phyloP scores from a whole-genome alignment of 2,113 vertebrate species.

The Phodopus roborovskii region DNA sequence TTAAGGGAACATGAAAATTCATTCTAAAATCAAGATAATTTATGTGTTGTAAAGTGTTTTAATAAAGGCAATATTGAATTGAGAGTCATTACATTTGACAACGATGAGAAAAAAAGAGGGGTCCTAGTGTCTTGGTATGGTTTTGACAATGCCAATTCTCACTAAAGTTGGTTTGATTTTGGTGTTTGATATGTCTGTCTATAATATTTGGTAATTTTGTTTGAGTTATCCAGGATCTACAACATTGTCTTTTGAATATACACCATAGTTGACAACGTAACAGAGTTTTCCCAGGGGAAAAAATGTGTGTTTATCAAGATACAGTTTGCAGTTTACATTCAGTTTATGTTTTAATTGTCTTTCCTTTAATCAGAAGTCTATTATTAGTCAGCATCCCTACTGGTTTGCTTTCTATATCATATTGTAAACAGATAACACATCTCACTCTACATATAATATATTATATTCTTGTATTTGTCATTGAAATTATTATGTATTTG shows the following conservation, averaged over 20 bases:
- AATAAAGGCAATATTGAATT: conserved; percentile 10
- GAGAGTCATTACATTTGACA: conserved; percentile 35
- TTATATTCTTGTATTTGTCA: conserved; percentile 57
- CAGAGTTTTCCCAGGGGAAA: conserved; percentile 10
- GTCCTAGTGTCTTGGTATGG: background rate
- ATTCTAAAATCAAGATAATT: background rate
- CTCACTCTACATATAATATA: conserved; percentile 54
- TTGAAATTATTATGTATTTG: conserved; percentile 60
- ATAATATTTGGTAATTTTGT: conserved; percentile 35
- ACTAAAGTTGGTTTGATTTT: conserved; percentile 12
- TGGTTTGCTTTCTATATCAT: conserved; percentile 45
- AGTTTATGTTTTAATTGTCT: conserved; percentile 48
- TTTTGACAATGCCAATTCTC: conserved; percentile 33
- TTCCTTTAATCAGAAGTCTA: conserved; percentile 52
- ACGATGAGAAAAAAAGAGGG: background rate
- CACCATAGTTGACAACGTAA: background rate
- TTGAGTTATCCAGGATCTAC: background rate
- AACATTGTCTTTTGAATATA: conserved; percentile 35
- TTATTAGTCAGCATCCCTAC: conserved; percentile 16
- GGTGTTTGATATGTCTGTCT: conserved; percentile 12
- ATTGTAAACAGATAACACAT: background rate
- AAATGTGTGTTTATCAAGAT: conserved; percentile 1
- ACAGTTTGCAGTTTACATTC: background rate
- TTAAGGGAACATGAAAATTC: conserved; percentile 1
- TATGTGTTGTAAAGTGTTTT: background rate